Evolutionary conservation across 2,113 vertebrate genomes (phyloP).

Genomic region (Leptocoma aspasia): DNA sequence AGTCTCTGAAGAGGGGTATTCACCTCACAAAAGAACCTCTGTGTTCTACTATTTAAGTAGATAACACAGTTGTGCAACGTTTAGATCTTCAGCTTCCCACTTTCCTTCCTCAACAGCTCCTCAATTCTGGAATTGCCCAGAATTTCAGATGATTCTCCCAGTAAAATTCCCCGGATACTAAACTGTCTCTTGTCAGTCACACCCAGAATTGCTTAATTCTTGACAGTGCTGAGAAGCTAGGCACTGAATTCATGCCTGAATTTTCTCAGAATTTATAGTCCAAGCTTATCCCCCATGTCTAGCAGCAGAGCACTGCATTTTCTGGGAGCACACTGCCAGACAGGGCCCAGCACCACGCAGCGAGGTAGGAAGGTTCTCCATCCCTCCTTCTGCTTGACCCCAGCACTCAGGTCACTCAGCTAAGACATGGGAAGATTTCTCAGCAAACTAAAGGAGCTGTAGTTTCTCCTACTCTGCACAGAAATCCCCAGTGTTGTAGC

Average conservation of each 20-base stretch:
- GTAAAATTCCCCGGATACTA: not conserved
- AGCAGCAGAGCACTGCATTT: not conserved
- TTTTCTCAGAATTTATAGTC: slow-evolving; percentile 1
- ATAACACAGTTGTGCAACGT: not conserved
- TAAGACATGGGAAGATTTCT: not conserved
- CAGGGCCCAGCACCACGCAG: not conserved
- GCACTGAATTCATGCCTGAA: not conserved
- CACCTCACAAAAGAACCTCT: not conserved
- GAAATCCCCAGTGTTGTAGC: not conserved
- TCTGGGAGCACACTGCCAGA: not conserved
- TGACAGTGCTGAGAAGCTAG: not conserved
- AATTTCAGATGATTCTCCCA: slow-evolving; percentile 14
- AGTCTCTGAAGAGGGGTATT: not conserved
- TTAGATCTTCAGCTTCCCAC: not conserved
- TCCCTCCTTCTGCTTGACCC: not conserved
- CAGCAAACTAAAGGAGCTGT: not conserved
- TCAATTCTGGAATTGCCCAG: not conserved
- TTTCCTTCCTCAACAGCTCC: not conserved
- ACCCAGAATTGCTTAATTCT: slow-evolving; percentile 52
- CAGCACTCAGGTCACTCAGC: not conserved
- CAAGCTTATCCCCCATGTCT: not conserved
- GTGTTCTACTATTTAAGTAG: not conserved
- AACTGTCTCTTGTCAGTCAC: not conserved
- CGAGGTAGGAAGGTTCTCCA: not conserved
- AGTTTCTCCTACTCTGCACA: not conserved